Evolutionary conservation across 2,113 vertebrate species (phyloP), one percentile per base, ranked within the genome.

Genomic region (Amia ocellicauda): DNA sequence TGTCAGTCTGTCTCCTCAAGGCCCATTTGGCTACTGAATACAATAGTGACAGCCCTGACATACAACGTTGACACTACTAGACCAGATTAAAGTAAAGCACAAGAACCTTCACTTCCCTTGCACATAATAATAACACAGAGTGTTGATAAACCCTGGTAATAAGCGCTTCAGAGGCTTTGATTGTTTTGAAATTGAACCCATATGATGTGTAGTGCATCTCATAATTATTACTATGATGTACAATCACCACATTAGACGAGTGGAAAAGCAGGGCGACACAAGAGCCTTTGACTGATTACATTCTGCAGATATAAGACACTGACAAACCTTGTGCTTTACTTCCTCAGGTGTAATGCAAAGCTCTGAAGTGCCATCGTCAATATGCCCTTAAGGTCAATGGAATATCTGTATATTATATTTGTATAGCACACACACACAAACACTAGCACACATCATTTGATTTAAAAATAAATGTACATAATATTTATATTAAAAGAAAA

Each of bases 41-140:
- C 36, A 43, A 50, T 59, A 53, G 28, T 47, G 53, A 56, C 61
- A 58, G 55, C 54, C 55, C 26, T 53, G 67, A 41, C 55, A 63
- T 59, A 47, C 29, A 16, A 31, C 22, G 47, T 10, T 59, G 26
- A 61, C 26, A 47, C 49, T 51, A 42, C n/a, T n/a, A n/a, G n/a
- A 36, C 31, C 5, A 17, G 19, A 26, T 36, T 31, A 56, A 20
- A 49, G 55, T 3, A 19, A 53, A 27, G 26, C 28, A 51, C 14
- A 43, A 53, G 23, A 55, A 42, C 53, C 3, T 43, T n/a, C 24
- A 26, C 57, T 40, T n/a, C 24, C 40, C 57, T 40, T 41, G 13
- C 22, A 58, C 9, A 63, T 26, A 52, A 42, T 20, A 62, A 57
- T 36, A 31, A 31, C 31, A 11, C 5, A 45, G 16, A n/a, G 16